These are phyloP conservation scores for Drosophila sp. DNA, from an alignment of 1,140 invertebrate genomes.

Conservation along the genomic window DNA sequence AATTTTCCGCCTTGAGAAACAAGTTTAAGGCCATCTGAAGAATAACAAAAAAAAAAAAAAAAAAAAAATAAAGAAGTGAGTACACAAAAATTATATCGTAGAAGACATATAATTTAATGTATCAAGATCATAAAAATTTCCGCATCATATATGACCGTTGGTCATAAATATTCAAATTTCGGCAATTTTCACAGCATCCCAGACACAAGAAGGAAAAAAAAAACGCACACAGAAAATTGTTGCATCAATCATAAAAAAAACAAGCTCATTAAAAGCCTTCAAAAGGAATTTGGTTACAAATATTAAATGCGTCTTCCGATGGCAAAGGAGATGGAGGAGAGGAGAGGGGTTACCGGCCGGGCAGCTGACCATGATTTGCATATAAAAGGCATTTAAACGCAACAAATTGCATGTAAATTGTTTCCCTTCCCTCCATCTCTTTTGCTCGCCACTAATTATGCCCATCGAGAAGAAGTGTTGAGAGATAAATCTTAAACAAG, in stretches of 20 bases:
- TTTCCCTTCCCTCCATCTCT: slow-evolving; percentile 47
- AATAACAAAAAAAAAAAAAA: slow-evolving; percentile 28
- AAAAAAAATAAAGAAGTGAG: slow-evolving; percentile 24
- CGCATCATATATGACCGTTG: slow-evolving; percentile 81
- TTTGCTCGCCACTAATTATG: slow-evolving; percentile 77
- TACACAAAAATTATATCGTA: neutral
- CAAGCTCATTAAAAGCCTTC: slow-evolving; percentile 73
- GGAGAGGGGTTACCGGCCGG: slow-evolving; percentile 39
- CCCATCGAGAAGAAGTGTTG: slow-evolving; percentile 76
- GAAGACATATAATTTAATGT: slow-evolving; percentile 57
- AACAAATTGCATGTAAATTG: slow-evolving; percentile 81
- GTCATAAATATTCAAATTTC: slow-evolving; percentile 82
- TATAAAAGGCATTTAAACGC: slow-evolving; percentile 81
- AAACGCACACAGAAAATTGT: slow-evolving; percentile 51
- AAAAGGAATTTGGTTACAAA: slow-evolving; percentile 56
- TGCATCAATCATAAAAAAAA: slow-evolving; percentile 70
- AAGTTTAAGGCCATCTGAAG: slow-evolving; percentile 49
- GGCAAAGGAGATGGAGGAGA: neutral
- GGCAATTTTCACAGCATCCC: slow-evolving; percentile 30
- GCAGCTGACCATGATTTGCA: slow-evolving; percentile 73
- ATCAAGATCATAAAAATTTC: slow-evolving; percentile 74
- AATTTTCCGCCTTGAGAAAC: slow-evolving; percentile 66
- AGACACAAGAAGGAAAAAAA: slow-evolving; percentile 1
- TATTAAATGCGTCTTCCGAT: slow-evolving; percentile 20
- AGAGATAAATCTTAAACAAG: slow-evolving; percentile 68